These are phyloP conservation scores for Oasisia sp. DNA, from an alignment of 2,888 invertebrate species.

Conservation along the genomic window DNA sequence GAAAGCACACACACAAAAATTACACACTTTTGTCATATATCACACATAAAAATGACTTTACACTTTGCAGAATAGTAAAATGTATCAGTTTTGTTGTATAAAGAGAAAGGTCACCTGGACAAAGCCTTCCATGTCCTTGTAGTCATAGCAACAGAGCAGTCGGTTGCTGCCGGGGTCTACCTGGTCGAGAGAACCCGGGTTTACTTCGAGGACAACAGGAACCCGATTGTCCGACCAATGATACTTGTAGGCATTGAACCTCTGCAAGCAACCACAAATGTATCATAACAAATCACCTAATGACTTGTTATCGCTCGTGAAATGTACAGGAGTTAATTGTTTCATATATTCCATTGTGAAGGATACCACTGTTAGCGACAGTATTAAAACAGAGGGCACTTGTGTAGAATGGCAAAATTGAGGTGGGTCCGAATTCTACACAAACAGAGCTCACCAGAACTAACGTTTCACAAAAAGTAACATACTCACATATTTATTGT, in stretches of 20 bases:
- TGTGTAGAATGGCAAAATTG: too few relatives aligned
- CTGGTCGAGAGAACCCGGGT: constrained; percentile 92
- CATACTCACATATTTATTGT: too few relatives aligned
- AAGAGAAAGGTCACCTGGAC: constrained; percentile 61
- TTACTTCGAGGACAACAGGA: constrained; percentile 88
- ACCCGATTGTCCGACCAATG: constrained; percentile 95
- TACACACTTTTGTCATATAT: too few relatives aligned
- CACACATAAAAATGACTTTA: too few relatives aligned
- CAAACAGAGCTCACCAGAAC: too few relatives aligned
- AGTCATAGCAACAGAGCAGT: constrained; percentile 83
- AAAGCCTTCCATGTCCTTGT: constrained; percentile 86
- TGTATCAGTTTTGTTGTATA: not conserved
- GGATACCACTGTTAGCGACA: too few relatives aligned
- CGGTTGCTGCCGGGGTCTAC: constrained; percentile 86
- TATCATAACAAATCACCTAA: not conserved
- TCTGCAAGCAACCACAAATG: constrained; percentile 68
- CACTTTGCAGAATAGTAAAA: not conserved
- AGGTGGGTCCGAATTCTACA: too few relatives aligned
- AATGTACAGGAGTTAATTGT: too few relatives aligned
- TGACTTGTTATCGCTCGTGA: not conserved
- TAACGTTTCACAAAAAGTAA: too few relatives aligned
- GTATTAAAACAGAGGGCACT: too few relatives aligned
- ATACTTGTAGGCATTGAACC: constrained; percentile 90
- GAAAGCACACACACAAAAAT: not conserved
- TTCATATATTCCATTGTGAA: too few relatives aligned